Evolutionary conservation across 2,113 vertebrate species (phyloP), one percentile per base, ranked within the genome.

Genomic region (Morone chrysops): DNA sequence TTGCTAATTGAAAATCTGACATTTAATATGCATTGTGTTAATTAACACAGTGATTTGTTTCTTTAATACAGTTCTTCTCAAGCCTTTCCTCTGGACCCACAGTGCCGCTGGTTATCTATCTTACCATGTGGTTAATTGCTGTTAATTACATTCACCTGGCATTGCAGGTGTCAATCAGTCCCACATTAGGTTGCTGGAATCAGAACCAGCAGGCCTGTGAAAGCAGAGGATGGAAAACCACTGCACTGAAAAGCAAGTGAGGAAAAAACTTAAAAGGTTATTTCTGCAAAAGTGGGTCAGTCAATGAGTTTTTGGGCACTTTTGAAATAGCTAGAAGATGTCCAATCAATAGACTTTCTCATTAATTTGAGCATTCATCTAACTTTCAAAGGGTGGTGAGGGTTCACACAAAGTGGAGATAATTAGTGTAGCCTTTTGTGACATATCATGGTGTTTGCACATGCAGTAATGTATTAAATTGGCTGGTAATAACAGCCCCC

Each of bases 381-480:
- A 51, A 61, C 75, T 65, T 86, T 71, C 51, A 80, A 82, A 88
- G 78, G 17, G 51, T 47, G 16, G 1, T 7, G 75, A 87, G 56
- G 41, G 69, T 78, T 88, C 77, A 48, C 65, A 78, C 66, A 87
- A 65, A 74, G 70, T 22, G 59, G 54, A 62, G 73, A 66, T 86
- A 86, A 87, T 90, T 82, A 87, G 84, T 0, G 4, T n/a, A 20
- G 71, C 51, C 59, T 78, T 87, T 66, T 70, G 75, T 81, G 57
- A 77, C 43, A 85, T 78, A 80, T 78, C 75, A 75, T 78, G 60
- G 70, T 85, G 83, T 87, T 89, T 84, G 81, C 83, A 47, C 74
- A 56, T 36, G 53, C 63, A 65, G 78, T 82, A 84, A 66, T 70
- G 65, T 80, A 63, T 80, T 75, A 83, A 85, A 87, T 81, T 72